Evolutionary conservation across 2,888 invertebrate genomes (phyloP).

Genomic region (Parnassius mnemosyne): DNA sequence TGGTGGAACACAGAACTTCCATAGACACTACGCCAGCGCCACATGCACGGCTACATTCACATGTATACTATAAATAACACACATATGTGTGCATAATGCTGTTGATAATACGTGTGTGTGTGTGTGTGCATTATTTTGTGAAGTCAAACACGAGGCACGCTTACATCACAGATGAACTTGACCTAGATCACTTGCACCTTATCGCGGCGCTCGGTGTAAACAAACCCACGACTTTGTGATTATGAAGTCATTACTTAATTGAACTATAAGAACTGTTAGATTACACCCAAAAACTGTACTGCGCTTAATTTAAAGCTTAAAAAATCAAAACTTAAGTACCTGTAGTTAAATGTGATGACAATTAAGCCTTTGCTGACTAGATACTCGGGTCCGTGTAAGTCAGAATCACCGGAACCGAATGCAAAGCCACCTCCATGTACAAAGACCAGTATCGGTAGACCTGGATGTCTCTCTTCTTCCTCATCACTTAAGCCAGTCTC

Average conservation of each 20-base stretch:
- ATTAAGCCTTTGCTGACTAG: constrained; percentile 58
- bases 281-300: neutral
- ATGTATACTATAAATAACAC: too few relatives aligned
- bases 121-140: neutral
- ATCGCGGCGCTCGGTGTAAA: constrained; percentile 2
- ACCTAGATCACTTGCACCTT: constrained; percentile 4
- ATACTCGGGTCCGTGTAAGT: constrained; percentile 65
- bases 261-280: neutral
- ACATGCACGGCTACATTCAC: too few relatives aligned
- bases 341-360: constrained; percentile 72
- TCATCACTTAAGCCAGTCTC: constrained; percentile 29
- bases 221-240: constrained; percentile 1
- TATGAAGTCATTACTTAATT: neutral
- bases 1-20: too few relatives aligned
- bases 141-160: constrained; percentile 1
- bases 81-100: too few relatives aligned
- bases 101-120: neutral
- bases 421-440: constrained; percentile 72
- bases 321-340: constrained; percentile 40
- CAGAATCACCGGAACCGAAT: constrained; percentile 64
- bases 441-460: constrained; percentile 63
- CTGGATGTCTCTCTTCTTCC: constrained; percentile 26
- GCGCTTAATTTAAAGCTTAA: neutral
- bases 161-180: constrained; percentile 11
- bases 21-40: too few relatives aligned